phyloP scores from a whole-genome alignment of 2,797 vertebrate species.

The Epinephelus awoara region DNA sequence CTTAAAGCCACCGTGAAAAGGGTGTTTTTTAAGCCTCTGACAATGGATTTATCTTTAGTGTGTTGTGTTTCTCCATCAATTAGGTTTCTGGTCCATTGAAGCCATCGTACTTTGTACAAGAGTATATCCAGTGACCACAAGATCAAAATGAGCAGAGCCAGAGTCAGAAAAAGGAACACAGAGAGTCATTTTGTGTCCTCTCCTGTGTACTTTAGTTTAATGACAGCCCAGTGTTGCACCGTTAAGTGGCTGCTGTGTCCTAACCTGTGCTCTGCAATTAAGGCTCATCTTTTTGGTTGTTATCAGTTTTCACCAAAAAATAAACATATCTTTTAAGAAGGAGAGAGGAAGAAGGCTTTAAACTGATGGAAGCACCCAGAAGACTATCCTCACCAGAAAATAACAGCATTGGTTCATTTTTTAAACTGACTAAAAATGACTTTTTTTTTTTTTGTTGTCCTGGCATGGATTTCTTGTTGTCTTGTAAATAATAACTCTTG shows the following conservation, averaged over 20 bases:
- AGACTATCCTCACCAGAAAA: background rate
- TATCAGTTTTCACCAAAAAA: background rate
- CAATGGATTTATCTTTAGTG: background rate
- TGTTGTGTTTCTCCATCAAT: slow-evolving; percentile 4
- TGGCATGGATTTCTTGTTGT: background rate
- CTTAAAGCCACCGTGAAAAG: slow-evolving; percentile 14
- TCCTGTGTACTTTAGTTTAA: slow-evolving; percentile 22
- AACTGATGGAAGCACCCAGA: background rate
- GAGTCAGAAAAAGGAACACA: background rate
- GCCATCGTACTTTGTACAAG: background rate
- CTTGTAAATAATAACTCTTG: too few relatives aligned
- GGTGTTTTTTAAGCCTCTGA: background rate
- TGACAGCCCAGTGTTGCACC: background rate
- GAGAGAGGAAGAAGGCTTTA: background rate
- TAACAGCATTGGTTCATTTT: background rate
- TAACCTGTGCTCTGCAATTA: slow-evolving; percentile 12
- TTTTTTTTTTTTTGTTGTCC: background rate
- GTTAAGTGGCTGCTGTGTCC: background rate
- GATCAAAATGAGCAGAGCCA: background rate
- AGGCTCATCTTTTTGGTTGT: background rate
- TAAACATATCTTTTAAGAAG: background rate
- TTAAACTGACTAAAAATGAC: background rate
- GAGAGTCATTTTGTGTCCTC: background rate
- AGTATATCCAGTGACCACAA: background rate
- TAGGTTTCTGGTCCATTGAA: slow-evolving; percentile 3